Evolutionary conservation across 1,140 invertebrate genomes (phyloP).

Genomic region (Cydia splendana): DNA sequence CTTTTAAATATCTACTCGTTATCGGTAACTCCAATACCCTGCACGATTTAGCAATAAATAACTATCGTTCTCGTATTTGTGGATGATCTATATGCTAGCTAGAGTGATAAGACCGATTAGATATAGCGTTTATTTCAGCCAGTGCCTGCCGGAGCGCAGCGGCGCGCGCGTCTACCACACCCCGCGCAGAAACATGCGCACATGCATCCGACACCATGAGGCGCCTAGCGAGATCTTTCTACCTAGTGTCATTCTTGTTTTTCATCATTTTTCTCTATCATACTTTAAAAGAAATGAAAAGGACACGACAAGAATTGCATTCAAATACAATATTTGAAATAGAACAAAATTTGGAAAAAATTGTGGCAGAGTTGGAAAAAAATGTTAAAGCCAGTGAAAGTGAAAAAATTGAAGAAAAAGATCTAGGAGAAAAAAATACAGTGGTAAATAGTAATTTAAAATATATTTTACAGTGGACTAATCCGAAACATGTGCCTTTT

Average conservation of each 20-base stretch:
- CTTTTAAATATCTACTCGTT: no score
- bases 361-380: background rate
- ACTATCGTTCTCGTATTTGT: background rate
- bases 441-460: background rate
- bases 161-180: background rate
- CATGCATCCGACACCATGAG: background rate
- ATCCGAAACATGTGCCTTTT: slow-evolving; percentile 37
- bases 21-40: background rate
- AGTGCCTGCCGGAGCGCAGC: background rate
- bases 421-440: background rate
- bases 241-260: background rate
- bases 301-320: background rate
- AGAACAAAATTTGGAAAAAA: background rate
- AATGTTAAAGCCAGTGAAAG: slow-evolving; percentile 2
- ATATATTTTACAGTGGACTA: slow-evolving; percentile 43
- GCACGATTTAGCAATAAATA: background rate
- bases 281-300: background rate
- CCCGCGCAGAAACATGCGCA: background rate
- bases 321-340: background rate
- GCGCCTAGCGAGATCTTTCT: background rate
- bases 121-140: background rate
- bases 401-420: background rate
- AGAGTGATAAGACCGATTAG: background rate
- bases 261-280: background rate
- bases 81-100: background rate